Evolutionary conservation across 37 sponge, comb jelly and placozoan species (phyloP).

Genomic region (Geodia barretti): DNA sequence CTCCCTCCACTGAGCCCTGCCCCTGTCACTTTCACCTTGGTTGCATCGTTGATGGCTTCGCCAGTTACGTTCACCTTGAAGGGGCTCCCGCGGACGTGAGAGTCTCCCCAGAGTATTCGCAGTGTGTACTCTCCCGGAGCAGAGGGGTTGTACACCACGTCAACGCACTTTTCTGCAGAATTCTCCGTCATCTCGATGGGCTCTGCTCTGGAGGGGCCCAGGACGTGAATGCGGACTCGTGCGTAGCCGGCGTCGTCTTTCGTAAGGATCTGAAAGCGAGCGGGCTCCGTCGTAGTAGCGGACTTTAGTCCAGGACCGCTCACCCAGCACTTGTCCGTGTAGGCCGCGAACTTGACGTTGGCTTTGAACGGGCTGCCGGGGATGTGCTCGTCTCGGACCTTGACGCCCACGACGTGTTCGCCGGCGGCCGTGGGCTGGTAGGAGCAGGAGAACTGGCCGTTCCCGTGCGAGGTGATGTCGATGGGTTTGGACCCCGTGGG

Average conservation of each 20-base stretch:
- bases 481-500: conserved; percentile 78
- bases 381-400: conserved; percentile 75
- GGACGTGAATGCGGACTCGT: conserved; percentile 74
- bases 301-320: conserved; percentile 73
- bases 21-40: conserved; percentile 62
- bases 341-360: conserved; percentile 74
- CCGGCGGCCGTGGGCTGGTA: conserved; percentile 77
- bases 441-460: conserved; percentile 76
- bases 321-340: conserved; percentile 84
- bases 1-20: conserved; percentile 71
- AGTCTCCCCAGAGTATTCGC: conserved; percentile 85
- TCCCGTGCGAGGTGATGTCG: conserved; percentile 64
- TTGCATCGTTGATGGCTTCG: conserved; percentile 61
- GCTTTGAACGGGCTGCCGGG: conserved; percentile 78
- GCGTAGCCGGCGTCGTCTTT: conserved; percentile 72
- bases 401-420: conserved; percentile 70
- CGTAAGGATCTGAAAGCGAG: conserved; percentile 55
- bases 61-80: conserved; percentile 81
- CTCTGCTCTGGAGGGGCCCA: conserved; percentile 88
- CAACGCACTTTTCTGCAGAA: conserved; percentile 52
- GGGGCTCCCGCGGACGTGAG: conserved; percentile 85
- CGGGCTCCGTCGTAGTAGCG: conserved; percentile 69
- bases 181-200: conserved; percentile 81
- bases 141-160: conserved; percentile 80
- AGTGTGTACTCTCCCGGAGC: conserved; percentile 87